These are phyloP conservation scores for Dorcus hopei DNA, from an alignment of 2,888 invertebrate species.

Conservation along the genomic window DNA sequence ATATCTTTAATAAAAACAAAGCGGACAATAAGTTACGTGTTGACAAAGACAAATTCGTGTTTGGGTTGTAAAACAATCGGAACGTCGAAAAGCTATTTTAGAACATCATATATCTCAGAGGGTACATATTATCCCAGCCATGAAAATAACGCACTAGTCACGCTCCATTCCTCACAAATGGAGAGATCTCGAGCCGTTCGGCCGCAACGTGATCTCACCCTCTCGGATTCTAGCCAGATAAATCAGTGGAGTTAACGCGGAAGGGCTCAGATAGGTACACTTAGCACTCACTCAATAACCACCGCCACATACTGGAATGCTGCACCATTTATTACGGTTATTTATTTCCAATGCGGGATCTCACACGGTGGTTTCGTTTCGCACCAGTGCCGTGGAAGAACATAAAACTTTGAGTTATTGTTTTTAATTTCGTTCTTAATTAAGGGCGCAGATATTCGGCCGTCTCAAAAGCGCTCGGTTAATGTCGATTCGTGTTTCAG, in stretches of 20 bases:
- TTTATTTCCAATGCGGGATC: constrained; percentile 35
- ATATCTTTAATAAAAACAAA: background rate
- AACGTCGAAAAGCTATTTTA: constrained; percentile 29
- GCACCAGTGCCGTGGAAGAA: constrained; percentile 14
- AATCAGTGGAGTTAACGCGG: constrained; percentile 35
- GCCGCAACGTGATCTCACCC: constrained; percentile 9
- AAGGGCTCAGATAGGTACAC: constrained; percentile 32
- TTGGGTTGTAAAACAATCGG: constrained; percentile 28
- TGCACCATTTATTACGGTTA: constrained; percentile 41
- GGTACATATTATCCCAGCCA: background rate
- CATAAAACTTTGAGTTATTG: constrained; percentile 17
- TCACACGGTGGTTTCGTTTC: constrained; percentile 25
- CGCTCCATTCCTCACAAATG: constrained; percentile 8
- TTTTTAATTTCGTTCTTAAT: constrained; percentile 18
- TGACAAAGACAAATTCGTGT: constrained; percentile 27
- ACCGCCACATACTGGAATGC: constrained; percentile 26
- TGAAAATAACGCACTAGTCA: constrained; percentile 6
- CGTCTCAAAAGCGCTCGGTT: background rate
- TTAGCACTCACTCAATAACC: constrained; percentile 39
- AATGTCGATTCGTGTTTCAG: background rate
- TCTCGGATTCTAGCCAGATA: constrained; percentile 21
- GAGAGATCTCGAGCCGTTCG: constrained; percentile 1
- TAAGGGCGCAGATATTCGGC: constrained; percentile 15
- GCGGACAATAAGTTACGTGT: background rate
- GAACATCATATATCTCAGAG: constrained; percentile 24